Conservation (phyloP, 2,888 invertebrate genomes). For the Cephus sareptanus region DNA sequence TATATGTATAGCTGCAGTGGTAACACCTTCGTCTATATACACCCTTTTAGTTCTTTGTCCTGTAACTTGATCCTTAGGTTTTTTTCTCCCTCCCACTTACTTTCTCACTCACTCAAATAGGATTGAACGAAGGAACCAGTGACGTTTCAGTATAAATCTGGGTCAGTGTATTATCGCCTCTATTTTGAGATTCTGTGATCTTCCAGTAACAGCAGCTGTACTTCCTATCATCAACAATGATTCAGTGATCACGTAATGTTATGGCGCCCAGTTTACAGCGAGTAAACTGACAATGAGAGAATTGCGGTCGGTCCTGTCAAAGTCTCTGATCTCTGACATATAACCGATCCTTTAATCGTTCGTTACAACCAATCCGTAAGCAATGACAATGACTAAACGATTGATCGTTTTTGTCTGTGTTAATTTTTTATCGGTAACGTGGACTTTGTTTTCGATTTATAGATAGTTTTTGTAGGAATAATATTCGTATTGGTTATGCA, state of each 20-base stretch:
- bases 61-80: neutral
- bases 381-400: neutral
- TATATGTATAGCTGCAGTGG: neutral
- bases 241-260: constrained; percentile 60
- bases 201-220: constrained; percentile 56
- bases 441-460: neutral
- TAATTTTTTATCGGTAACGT: neutral
- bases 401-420: neutral
- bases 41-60: neutral
- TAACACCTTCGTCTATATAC: neutral
- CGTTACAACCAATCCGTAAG: neutral
- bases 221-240: constrained; percentile 64
- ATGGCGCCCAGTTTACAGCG: constrained; percentile 56
- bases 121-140: neutral
- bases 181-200: constrained; percentile 61
- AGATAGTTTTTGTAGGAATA: neutral
- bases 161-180: constrained; percentile 56
- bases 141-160: neutral
- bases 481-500: neutral
- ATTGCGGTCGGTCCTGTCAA: constrained; percentile 34
- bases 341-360: constrained; percentile 47
- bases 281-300: constrained; percentile 42
- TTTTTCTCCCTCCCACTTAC: neutral
- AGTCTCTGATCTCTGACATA: constrained; percentile 59
- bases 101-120: neutral